Base-by-base conservation (phyloP, 2,888 invertebrate genomes). In the Rhorus exstirpatorius region DNA sequence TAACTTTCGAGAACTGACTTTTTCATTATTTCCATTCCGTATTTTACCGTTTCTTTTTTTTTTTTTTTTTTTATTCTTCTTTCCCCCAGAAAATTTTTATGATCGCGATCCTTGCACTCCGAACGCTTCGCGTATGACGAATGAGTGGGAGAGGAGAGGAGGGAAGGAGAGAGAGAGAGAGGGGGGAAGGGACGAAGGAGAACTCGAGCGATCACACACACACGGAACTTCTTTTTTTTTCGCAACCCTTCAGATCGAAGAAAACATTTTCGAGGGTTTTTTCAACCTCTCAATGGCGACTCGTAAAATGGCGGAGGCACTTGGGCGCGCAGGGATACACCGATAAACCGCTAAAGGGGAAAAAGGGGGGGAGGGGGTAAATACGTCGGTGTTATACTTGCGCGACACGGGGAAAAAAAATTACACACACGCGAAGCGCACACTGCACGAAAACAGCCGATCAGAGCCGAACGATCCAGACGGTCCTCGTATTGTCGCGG, bases 241-340 rank as follows among this genome's bases (percentile, higher is more conserved):
- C n/a, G n/a, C n/a, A n/a, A n/a, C n/a, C n/a, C n/a, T n/a, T n/a
- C n/a, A n/a, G n/a, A n/a, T n/a, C n/a, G n/a, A n/a, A n/a, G n/a
- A n/a, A 31, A 2, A 31, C 31, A 31, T 31, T 49, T 12, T 2
- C 49, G 49, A 1, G 49, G 49, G 70, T 55, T 55, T 55, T 96
- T 96, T 96, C 96, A 96, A 96, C 96, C 96, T 96, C 96, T 96
- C 97, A 96, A 97, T 97, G 96, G 96, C 96, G 96, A 97, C 96
- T 95, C 24, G 96, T 96, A 97, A 96, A 96, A 97, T 97, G 97
- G 97, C 97, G 97, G 96, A 96, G 70, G 81, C 83, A 85, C 83
- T n/a, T 58, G 84, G 79, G 84, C 84, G 70, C 70, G 70, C 70
- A 58, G 53, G 38, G 38, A 53, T 46, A 53, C 53, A 68, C 53